phyloP scores from a whole-genome alignment of 2,797 vertebrate genomes.

The Sternarchorhynchus goeldii region DNA sequence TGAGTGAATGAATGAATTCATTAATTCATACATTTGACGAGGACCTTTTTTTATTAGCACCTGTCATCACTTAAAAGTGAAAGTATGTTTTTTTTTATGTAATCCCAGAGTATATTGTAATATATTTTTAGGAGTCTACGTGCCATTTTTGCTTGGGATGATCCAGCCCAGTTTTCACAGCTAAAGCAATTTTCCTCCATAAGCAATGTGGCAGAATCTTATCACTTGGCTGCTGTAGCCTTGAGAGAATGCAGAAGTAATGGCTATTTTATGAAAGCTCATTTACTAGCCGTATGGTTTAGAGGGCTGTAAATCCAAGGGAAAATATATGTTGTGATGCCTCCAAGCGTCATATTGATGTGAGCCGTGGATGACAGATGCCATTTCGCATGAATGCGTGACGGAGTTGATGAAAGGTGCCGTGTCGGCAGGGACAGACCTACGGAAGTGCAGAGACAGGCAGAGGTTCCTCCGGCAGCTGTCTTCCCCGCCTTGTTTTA shows the following conservation, averaged over 20 bases:
- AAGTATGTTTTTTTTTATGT: too few species aligned
- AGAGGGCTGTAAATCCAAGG: constrained; percentile 33
- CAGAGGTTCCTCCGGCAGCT: background rate
- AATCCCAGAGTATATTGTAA: background rate
- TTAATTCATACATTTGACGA: background rate
- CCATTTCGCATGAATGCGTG: constrained; percentile 22
- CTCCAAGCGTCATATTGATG: constrained; percentile 27
- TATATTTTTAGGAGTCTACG: background rate
- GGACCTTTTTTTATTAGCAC: background rate
- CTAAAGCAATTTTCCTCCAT: constrained; percentile 9
- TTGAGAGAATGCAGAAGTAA: constrained; percentile 24
- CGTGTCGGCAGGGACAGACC: constrained; percentile 19
- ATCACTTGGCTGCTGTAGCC: constrained; percentile 28
- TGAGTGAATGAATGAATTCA: too few species aligned
- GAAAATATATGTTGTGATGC: background rate
- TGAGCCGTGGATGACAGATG: constrained; percentile 12
- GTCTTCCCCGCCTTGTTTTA: background rate
- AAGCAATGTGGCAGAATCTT: constrained; percentile 1
- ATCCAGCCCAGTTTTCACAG: constrained; percentile 1
- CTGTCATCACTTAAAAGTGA: background rate
- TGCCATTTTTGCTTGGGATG: background rate
- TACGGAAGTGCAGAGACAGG: background rate
- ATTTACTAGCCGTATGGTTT: constrained; percentile 38
- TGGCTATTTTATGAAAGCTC: constrained; percentile 29
- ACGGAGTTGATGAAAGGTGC: constrained; percentile 12